These are phyloP conservation scores for Embiotoca jacksoni DNA, from an alignment of 2,113 vertebrate species.

Conservation along the genomic window DNA sequence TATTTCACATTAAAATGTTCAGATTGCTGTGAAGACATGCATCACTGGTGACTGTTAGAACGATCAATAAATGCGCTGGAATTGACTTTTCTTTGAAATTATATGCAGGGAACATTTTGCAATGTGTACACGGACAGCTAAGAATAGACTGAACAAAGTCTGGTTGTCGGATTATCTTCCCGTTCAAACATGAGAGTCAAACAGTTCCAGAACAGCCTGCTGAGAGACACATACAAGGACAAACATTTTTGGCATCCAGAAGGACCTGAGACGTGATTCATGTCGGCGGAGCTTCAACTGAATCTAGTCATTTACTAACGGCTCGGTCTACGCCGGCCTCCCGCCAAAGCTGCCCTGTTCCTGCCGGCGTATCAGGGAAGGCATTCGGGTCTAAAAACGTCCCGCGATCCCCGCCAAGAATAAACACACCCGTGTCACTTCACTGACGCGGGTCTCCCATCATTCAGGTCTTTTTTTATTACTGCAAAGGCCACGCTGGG, in stretches of 20 bases:
- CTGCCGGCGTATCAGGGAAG: neutral
- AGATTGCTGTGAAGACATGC: neutral
- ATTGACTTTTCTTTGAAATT: constrained; percentile 25
- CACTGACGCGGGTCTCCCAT: neutral
- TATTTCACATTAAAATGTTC: neutral
- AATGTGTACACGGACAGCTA: constrained; percentile 35
- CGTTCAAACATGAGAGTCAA: constrained; percentile 40
- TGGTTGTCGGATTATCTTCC: constrained; percentile 12
- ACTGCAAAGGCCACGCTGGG: neutral
- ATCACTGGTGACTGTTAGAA: neutral
- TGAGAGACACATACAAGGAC: neutral
- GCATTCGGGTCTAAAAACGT: constrained; percentile 49
- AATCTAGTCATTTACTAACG: neutral
- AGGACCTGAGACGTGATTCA: neutral
- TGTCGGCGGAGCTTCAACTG: neutral
- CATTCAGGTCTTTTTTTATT: neutral
- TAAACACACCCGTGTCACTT: neutral
- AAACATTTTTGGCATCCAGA: neutral
- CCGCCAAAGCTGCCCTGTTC: constrained; percentile 28
- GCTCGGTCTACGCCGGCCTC: neutral
- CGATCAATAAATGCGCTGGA: neutral
- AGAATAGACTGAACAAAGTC: constrained; percentile 63
- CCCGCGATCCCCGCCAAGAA: neutral
- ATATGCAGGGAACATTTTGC: constrained; percentile 12
- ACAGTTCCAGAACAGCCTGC: neutral